Percentiles rank a stretch among this genome's conserved stretches.
Evolutionary conservation across 2,113 vertebrate genomes (phyloP).

Genomic region (human (Homo sapiens)): DNA sequence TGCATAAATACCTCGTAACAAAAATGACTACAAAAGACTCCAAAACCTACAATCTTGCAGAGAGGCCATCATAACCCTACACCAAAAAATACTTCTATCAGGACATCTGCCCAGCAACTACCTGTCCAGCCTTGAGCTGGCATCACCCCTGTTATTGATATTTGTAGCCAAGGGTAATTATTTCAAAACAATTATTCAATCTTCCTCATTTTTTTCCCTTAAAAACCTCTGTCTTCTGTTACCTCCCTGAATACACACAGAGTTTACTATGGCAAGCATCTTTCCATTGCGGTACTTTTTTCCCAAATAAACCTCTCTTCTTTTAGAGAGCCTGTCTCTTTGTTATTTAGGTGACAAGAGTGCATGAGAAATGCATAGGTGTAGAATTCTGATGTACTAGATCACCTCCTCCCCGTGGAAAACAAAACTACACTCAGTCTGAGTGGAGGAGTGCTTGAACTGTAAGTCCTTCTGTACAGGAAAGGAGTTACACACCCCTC

Average conservation of each 20-base stretch:
- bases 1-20: not conserved
- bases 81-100: not conserved
- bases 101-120: not conserved
- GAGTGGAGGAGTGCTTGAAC: not conserved
- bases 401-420: not conserved
- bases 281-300: not conserved
- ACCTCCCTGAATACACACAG: not conserved
- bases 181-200: not conserved
- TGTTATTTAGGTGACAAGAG: not conserved
- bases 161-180: not conserved
- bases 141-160: not conserved
- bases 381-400: not conserved
- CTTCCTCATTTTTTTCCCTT: not conserved
- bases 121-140: not conserved
- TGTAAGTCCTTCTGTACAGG: not conserved
- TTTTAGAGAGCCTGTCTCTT: not conserved
- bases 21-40: not conserved
- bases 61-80: not conserved
- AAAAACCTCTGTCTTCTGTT: not conserved
- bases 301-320: not conserved
- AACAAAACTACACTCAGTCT: not conserved
- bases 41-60: not conserved
- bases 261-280: not conserved
- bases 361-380: not conserved
- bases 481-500: not conserved